phyloP scores from a whole-genome alignment of 2,113 vertebrate genomes.

The Indri indri region DNA sequence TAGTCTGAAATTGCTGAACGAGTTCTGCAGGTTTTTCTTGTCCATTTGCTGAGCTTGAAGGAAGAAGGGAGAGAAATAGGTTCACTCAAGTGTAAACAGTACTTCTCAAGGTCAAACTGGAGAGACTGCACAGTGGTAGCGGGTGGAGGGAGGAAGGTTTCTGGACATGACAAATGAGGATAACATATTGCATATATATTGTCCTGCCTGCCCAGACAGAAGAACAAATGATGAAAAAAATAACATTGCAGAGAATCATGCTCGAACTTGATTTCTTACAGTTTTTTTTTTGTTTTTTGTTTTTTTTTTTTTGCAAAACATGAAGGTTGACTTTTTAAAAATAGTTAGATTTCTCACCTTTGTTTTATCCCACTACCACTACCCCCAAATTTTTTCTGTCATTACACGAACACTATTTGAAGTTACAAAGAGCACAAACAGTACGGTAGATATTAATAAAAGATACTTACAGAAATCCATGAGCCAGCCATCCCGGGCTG shows the following conservation, averaged over 20 bases:
- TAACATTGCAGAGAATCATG: not conserved
- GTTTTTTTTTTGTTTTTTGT: not conserved
- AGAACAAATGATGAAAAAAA: conserved; percentile 8
- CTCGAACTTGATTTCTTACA: not conserved
- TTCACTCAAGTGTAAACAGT: conserved; percentile 68
- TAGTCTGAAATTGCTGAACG: conserved; percentile 66
- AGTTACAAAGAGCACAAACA: conserved; percentile 73
- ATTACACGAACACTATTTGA: conserved; percentile 77
- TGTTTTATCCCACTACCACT: conserved; percentile 63
- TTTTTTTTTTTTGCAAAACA: conserved; percentile 52
- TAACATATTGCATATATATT: not conserved
- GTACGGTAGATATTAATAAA: conserved; percentile 67
- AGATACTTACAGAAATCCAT: conserved; percentile 43
- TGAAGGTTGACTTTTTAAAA: conserved; percentile 77
- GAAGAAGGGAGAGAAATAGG: conserved; percentile 48
- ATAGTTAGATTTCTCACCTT: conserved; percentile 76
- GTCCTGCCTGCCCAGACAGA: not conserved
- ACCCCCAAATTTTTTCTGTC: conserved; percentile 73
- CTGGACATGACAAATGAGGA: not conserved
- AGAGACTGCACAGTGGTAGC: not conserved
- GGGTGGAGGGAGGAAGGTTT: not conserved
- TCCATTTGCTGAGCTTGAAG: conserved; percentile 25
- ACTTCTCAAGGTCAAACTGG: conserved; percentile 50
- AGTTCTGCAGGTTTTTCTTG: conserved; percentile 67
- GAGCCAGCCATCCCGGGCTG: conserved; percentile 52